Conservation (phyloP, 2,113 vertebrate genomes). For the Peromyscus leucopus region DNA sequence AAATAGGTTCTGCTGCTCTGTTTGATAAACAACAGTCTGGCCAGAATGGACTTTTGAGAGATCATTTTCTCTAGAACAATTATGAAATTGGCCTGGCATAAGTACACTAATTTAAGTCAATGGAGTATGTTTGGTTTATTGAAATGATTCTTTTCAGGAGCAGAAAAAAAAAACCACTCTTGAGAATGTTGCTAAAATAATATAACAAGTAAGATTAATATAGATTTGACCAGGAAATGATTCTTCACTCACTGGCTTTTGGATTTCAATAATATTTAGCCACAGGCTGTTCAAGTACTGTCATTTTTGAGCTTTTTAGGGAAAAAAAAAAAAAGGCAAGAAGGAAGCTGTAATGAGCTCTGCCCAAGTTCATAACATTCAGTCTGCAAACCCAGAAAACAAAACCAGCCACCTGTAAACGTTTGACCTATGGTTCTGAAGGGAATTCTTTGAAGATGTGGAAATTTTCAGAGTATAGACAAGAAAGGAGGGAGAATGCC, state of each 20-base stretch:
- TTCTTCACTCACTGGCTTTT: constrained; percentile 79
- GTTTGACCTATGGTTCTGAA: constrained; percentile 81
- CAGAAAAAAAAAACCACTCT: constrained; percentile 51
- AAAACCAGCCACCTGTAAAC: constrained; percentile 81
- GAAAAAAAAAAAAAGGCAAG: constrained; percentile 66
- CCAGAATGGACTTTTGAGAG: constrained; percentile 64
- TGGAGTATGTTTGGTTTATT: constrained; percentile 59
- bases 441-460: constrained; percentile 69
- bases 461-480: constrained; percentile 64
- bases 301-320: constrained; percentile 77
- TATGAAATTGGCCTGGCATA: constrained; percentile 70
- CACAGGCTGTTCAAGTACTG: constrained; percentile 82
- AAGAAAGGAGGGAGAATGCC: constrained; percentile 24
- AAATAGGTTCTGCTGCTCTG: constrained; percentile 57
- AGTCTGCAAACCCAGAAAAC: constrained; percentile 80
- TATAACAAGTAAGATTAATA: constrained; percentile 83
- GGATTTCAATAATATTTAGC: constrained; percentile 82
- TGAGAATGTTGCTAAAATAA: constrained; percentile 75
- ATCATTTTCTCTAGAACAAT: constrained; percentile 75
- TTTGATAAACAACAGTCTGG: constrained; percentile 66
- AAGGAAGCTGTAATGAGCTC: constrained; percentile 83
- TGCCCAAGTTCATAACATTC: constrained; percentile 80
- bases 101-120: constrained; percentile 76
- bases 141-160: constrained; percentile 77
- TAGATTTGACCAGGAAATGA: constrained; percentile 78